Evolutionary conservation across 2,797 vertebrate species (phyloP), one percentile per base, ranked within the genome.

Genomic region (Aldrovandia affinis): DNA sequence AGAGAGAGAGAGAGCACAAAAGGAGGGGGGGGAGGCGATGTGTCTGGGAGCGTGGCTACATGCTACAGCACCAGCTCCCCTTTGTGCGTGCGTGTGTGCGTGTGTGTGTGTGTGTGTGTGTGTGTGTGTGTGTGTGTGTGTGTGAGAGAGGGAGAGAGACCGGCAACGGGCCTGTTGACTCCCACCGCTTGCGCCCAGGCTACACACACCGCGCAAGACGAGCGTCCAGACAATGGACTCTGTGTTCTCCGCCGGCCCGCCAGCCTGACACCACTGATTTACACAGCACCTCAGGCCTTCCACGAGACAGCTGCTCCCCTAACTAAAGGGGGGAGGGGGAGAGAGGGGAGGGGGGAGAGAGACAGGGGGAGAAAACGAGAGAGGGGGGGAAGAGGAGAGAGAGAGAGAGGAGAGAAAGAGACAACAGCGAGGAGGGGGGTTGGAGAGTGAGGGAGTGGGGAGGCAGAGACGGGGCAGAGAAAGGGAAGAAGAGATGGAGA

Each of bases 221-320:
- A 83, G 85, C 65, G 84, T 12, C 81, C 87, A 87, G 89, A 96
- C 94, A 95, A 95, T 95, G 90, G 93, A 89, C 90, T 91, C 91
- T 93, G 93, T 96, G 94, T 96, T 93, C 44, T 33, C 44, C 30
- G 55, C 14, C 28, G 22, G 54, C 55, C 79, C 15, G 50, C 52
- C 79, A 59, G 88, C 82, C 84, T 20, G 85, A 86, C 82, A 54
- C 61, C 78, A 80, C 82, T 87, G 85, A 85, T 88, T 85, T 86
- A 86, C 85, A 84, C 88, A 81, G 85, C 78, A 94, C 95, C 93
- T 94, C 92, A 93, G 92, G 94, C 94, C 89, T 91, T 83, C 89
- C 84, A 90, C 91, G 89, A 95, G 94, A 95, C 96, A 96, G 94
- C 94, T 92, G 95, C 93, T 94, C 85, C 90, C 91, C 89, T 88